Conservation (phyloP, 2,888 invertebrate species). For the Rhagophthalmus giganteus region DNA sequence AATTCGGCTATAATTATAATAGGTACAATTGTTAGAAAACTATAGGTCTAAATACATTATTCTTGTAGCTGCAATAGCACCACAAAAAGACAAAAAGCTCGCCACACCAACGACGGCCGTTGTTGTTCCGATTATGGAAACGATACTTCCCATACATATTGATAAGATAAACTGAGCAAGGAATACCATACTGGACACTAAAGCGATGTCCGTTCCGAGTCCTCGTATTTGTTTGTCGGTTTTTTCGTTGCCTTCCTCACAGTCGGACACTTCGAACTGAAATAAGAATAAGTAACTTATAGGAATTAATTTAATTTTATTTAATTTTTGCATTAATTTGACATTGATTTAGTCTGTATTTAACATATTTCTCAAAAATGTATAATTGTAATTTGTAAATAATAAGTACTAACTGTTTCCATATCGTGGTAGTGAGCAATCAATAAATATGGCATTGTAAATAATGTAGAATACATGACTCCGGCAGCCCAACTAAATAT, state of each 20-base stretch:
- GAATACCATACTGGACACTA: constrained; percentile 93
- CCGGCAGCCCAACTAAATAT: constrained; percentile 93
- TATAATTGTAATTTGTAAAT: neutral
- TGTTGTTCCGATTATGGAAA: constrained; percentile 78
- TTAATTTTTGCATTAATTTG: neutral
- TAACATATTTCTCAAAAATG: too few species aligned
- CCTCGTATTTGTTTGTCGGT: constrained; percentile 74
- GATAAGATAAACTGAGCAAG: constrained; percentile 92
- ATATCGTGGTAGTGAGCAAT: constrained; percentile 94
- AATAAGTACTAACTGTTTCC: constrained; percentile 69
- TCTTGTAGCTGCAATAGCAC: constrained; percentile 82
- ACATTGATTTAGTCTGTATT: too few species aligned
- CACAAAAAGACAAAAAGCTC: constrained; percentile 80
- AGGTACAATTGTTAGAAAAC: too few species aligned
- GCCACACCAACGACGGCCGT: constrained; percentile 88
- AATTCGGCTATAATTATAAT: too few species aligned
- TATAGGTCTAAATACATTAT: constrained; percentile 88
- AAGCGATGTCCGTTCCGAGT: constrained; percentile 91
- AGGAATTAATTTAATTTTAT: too few species aligned
- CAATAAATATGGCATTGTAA: constrained; percentile 94
- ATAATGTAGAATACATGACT: constrained; percentile 95
- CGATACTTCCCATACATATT: constrained; percentile 82
- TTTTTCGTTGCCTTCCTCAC: constrained; percentile 59
- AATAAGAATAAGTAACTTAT: constrained; percentile 37
- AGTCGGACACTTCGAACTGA: constrained; percentile 67